These are phyloP conservation scores for Bombus difficillimus DNA, from an alignment of 1,140 invertebrate genomes.

Conservation along the genomic window DNA sequence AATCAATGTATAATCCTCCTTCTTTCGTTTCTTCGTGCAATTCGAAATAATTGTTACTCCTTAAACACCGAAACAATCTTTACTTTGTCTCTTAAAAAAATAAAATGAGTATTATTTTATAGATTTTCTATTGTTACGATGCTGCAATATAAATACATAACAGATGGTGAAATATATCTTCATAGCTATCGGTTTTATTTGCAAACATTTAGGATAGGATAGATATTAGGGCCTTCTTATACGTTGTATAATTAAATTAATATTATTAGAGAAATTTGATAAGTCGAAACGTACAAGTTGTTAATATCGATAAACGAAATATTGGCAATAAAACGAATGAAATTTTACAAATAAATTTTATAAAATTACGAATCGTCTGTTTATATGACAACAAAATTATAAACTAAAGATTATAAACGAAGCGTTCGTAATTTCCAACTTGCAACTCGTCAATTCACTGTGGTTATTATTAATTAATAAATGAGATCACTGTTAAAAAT, in stretches of 20 bases:
- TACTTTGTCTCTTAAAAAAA: not conserved
- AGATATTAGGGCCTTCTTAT: no score
- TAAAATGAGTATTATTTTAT: not conserved
- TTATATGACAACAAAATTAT: no score
- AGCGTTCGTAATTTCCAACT: not conserved
- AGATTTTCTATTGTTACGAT: not conserved
- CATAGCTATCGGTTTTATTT: not conserved
- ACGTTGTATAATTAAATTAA: no score
- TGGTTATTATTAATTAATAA: not conserved
- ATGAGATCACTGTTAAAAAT: no score
- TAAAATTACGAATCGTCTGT: no score
- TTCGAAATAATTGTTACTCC: not conserved
- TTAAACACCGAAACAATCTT: slow-evolving; percentile 22
- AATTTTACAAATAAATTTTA: no score
- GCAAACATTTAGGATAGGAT: not conserved
- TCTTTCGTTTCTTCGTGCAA: not conserved
- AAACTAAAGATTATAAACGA: not conserved
- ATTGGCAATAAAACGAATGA: no score
- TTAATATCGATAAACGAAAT: no score
- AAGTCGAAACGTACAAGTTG: no score
- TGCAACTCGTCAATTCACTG: not conserved
- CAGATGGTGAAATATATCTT: not conserved
- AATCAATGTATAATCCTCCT: not conserved
- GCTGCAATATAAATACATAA: not conserved
- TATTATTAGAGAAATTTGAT: not conserved